A percentile compares a stretch with the other conserved stretches of the same genome.
phyloP scores from a whole-genome alignment of 1,140 invertebrate genomes.

The Zaprionus lachaisei region DNA sequence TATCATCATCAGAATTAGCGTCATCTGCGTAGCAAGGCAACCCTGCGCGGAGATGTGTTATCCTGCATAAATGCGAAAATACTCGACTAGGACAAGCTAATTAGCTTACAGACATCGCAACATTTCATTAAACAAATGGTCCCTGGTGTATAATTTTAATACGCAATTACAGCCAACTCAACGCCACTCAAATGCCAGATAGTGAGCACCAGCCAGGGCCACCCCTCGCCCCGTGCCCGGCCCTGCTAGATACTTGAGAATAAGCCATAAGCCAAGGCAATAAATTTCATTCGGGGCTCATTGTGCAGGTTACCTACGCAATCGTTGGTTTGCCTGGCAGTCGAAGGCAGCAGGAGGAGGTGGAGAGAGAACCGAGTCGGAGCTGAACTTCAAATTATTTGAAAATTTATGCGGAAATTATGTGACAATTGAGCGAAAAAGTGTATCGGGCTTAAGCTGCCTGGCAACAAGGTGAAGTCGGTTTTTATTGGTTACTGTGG shows the following conservation, averaged over 20 bases:
- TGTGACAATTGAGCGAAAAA: constrained; percentile 73
- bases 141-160: constrained; percentile 78
- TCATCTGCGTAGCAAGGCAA: constrained; percentile 15
- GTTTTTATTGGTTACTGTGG: constrained; percentile 55
- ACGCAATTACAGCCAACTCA: constrained; percentile 78
- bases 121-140: constrained; percentile 82
- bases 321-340: constrained; percentile 56
- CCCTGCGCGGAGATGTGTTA: constrained; percentile 13
- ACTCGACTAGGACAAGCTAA: constrained; percentile 57
- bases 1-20: constrained; percentile 1
- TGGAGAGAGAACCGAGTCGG: neutral
- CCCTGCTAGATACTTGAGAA: constrained; percentile 19
- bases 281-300: constrained; percentile 71
- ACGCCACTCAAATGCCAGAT: constrained; percentile 74
- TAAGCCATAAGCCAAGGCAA: constrained; percentile 66
- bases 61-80: constrained; percentile 59
- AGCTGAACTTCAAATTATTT: constrained; percentile 71
- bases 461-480: constrained; percentile 24
- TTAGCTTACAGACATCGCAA: constrained; percentile 73
- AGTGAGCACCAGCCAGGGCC: constrained; percentile 28
- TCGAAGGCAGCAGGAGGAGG: neutral
- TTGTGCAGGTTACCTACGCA: constrained; percentile 51
- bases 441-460: constrained; percentile 34
- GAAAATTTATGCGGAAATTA: constrained; percentile 81
- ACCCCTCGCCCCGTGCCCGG: neutral